Conservation (phyloP, 2,797 vertebrate genomes). For the Amazona ochrocephala region DNA sequence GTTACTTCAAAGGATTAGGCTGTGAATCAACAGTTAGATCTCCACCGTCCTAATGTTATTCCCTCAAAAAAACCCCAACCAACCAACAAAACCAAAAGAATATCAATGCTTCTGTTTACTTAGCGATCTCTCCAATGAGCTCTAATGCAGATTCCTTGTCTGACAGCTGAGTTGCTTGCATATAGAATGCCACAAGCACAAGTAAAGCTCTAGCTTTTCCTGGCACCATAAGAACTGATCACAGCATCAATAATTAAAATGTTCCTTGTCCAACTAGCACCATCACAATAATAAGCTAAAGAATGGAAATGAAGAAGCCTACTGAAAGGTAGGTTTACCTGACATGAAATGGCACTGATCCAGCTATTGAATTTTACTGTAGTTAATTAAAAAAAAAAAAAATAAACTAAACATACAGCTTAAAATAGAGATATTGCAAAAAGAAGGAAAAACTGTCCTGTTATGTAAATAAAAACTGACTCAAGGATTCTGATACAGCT, state of each 20-base stretch:
- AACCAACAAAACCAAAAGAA: background rate
- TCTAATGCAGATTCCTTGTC: background rate
- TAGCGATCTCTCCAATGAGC: background rate
- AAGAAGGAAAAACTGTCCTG: background rate
- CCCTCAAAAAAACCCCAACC: background rate
- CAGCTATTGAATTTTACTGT: background rate
- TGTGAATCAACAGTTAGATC: background rate
- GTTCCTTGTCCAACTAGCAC: background rate
- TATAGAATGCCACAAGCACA: background rate
- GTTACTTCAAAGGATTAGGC: background rate
- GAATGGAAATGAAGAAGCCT: background rate
- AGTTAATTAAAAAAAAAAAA: background rate
- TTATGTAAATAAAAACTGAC: background rate
- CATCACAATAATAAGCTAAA: background rate
- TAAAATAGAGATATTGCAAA: background rate
- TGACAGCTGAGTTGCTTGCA: background rate
- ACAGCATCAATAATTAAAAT: background rate
- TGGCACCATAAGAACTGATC: background rate
- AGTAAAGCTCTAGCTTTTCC: background rate
- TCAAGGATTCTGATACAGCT: background rate
- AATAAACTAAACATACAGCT: background rate
- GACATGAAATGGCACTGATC: background rate
- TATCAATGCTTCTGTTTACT: background rate
- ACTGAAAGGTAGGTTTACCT: background rate
- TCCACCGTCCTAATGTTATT: background rate